Percentiles rank a stretch among this genome's conserved stretches.
These are phyloP conservation scores for Eleutherodactylus coqui DNA, from an alignment of 2,797 vertebrate genomes.

Conservation along the genomic window DNA sequence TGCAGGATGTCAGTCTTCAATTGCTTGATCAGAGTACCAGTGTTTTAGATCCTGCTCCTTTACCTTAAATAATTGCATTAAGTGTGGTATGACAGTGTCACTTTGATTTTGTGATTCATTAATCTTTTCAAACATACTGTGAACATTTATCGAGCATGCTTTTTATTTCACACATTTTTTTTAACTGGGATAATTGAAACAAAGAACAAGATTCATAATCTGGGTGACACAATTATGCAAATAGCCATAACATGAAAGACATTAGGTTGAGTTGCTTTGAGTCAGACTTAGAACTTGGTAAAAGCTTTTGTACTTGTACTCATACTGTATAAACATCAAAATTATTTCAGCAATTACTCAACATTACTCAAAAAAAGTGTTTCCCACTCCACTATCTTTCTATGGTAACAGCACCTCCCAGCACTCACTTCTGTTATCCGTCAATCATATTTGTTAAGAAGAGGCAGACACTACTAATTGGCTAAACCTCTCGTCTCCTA, in stretches of 20 bases:
- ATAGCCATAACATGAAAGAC: slow-evolving; percentile 54
- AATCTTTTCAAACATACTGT: slow-evolving; percentile 48
- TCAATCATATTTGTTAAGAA: slow-evolving; percentile 71
- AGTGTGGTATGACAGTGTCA: slow-evolving; percentile 48
- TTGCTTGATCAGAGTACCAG: slow-evolving; percentile 41
- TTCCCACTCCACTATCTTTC: slow-evolving; percentile 68
- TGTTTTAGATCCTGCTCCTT: slow-evolving; percentile 41
- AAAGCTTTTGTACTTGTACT: slow-evolving; percentile 34
- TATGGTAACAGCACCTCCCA: slow-evolving; percentile 72
- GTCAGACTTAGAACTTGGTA: slow-evolving; percentile 28
- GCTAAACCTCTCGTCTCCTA: not conserved
- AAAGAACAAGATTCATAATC: slow-evolving; percentile 52
- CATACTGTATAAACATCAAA: slow-evolving; percentile 22
- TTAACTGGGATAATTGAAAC: slow-evolving; percentile 48
- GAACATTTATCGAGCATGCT: slow-evolving; percentile 42
- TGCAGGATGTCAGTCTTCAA: slow-evolving; percentile 40
- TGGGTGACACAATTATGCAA: slow-evolving; percentile 48
- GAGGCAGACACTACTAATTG: slow-evolving; percentile 68
- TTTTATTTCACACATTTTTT: slow-evolving; percentile 35
- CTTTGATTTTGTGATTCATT: slow-evolving; percentile 55
- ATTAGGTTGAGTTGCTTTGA: slow-evolving; percentile 34
- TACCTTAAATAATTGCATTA: slow-evolving; percentile 49
- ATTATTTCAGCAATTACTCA: slow-evolving; percentile 34
- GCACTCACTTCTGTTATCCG: slow-evolving; percentile 72
- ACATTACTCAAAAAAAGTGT: not conserved